Conservation (phyloP, 2,113 vertebrate genomes). For the Microtus oregoni region DNA sequence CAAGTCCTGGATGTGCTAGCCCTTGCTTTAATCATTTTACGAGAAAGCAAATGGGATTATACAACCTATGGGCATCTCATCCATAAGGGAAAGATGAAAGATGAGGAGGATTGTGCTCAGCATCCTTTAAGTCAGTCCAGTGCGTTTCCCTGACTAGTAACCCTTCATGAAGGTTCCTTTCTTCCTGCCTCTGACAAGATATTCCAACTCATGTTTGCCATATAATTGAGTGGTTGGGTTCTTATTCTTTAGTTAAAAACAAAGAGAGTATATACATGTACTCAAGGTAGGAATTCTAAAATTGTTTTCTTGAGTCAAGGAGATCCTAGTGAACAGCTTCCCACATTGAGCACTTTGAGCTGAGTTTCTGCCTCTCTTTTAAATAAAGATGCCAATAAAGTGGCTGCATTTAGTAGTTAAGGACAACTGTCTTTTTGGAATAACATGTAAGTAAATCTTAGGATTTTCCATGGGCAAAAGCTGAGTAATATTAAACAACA, state of each 20-base stretch:
- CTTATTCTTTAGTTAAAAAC: constrained; percentile 15
- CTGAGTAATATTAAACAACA: neutral
- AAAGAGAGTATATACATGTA: neutral
- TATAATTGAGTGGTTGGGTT: neutral
- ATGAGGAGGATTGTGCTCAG: neutral
- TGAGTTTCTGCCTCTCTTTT: neutral
- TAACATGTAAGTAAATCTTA: neutral
- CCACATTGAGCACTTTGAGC: neutral
- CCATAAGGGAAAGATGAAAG: neutral
- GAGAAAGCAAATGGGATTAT: constrained; percentile 58
- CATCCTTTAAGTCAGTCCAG: neutral
- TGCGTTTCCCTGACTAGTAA: neutral
- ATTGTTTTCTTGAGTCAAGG: neutral
- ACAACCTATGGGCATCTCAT: neutral
- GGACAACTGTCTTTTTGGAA: neutral
- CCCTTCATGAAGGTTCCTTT: neutral
- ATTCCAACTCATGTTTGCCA: neutral
- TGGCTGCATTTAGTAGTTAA: neutral
- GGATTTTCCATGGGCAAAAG: neutral
- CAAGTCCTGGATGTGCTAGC: constrained; percentile 6
- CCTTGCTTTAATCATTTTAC: constrained; percentile 60
- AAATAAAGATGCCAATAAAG: neutral
- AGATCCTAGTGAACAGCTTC: neutral
- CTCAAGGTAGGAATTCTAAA: neutral
- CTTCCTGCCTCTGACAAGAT: neutral